Evolutionary conservation across 2,797 vertebrate genomes (phyloP).

Genomic region (Danio jaintianensis): DNA sequence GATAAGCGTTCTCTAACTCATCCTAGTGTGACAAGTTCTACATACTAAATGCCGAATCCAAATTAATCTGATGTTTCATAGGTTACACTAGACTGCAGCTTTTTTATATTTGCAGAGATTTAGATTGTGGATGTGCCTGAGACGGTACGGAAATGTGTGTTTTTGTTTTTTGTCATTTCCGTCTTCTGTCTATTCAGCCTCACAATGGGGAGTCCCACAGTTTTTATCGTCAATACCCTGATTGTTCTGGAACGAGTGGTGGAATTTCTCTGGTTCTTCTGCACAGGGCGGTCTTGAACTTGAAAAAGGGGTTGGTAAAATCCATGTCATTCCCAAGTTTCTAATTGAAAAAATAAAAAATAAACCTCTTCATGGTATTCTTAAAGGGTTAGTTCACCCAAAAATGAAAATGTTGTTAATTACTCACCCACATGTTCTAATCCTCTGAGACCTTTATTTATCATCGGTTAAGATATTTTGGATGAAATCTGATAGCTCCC

Average conservation of each 20-base stretch:
- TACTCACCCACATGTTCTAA: too few species aligned
- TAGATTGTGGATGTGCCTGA: constrained; percentile 37
- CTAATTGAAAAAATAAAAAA: too few species aligned
- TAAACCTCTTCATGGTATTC: background rate
- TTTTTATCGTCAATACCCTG: constrained; percentile 55
- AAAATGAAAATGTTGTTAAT: too few species aligned
- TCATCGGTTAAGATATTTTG: too few species aligned
- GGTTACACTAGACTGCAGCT: background rate
- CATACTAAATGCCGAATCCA: background rate
- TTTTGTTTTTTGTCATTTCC: background rate
- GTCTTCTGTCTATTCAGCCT: constrained; percentile 24
- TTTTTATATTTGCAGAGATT: background rate
- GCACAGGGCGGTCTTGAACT: constrained; percentile 24
- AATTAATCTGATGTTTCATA: background rate
- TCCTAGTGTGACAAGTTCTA: background rate
- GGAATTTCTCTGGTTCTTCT: constrained; percentile 53
- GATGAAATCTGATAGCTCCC: too few species aligned
- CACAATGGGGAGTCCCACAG: constrained; percentile 36
- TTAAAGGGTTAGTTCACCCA: background rate
- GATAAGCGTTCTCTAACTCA: background rate
- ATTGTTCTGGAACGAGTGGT: constrained; percentile 62
- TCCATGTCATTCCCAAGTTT: background rate
- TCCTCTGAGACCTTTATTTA: too few species aligned
- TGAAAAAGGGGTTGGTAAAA: background rate
- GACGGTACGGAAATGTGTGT: background rate